Evolutionary conservation across 2,113 vertebrate genomes (phyloP).

Genomic region (Microcebus jonahi): DNA sequence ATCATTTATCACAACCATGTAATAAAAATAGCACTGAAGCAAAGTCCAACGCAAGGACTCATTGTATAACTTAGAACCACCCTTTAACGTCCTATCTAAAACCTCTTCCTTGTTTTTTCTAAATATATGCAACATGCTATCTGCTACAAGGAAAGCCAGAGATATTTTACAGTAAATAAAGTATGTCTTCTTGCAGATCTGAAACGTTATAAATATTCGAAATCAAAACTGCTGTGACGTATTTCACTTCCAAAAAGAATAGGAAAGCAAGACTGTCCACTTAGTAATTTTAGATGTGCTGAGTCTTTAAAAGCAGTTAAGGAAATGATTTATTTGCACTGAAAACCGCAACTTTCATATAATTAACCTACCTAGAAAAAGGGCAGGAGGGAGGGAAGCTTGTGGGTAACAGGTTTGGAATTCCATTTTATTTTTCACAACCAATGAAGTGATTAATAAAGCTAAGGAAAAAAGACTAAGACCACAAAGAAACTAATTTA

Average conservation of each 20-base stretch:
- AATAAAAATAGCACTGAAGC: constrained; percentile 76
- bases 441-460: not conserved
- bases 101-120: constrained; percentile 70
- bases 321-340: constrained; percentile 82
- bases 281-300: constrained; percentile 75
- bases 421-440: constrained; percentile 75
- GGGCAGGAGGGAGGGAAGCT: constrained; percentile 44
- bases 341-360: constrained; percentile 81
- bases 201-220: constrained; percentile 55
- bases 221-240: constrained; percentile 30
- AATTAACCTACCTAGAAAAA: constrained; percentile 78
- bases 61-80: constrained; percentile 69
- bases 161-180: constrained; percentile 63
- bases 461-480: not conserved
- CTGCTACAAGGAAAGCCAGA: constrained; percentile 52
- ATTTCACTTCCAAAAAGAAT: constrained; percentile 71
- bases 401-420: constrained; percentile 67
- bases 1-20: constrained; percentile 54
- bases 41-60: constrained; percentile 74
- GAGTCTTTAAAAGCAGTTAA: constrained; percentile 80
- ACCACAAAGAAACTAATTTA: constrained; percentile 4
- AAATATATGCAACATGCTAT: constrained; percentile 44
- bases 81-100: constrained; percentile 59
- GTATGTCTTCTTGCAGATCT: not conserved
- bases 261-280: constrained; percentile 76